Evolutionary conservation across 2,888 invertebrate species (phyloP), one percentile per base, ranked within the genome.

Genomic region (Lapara coniferarum): DNA sequence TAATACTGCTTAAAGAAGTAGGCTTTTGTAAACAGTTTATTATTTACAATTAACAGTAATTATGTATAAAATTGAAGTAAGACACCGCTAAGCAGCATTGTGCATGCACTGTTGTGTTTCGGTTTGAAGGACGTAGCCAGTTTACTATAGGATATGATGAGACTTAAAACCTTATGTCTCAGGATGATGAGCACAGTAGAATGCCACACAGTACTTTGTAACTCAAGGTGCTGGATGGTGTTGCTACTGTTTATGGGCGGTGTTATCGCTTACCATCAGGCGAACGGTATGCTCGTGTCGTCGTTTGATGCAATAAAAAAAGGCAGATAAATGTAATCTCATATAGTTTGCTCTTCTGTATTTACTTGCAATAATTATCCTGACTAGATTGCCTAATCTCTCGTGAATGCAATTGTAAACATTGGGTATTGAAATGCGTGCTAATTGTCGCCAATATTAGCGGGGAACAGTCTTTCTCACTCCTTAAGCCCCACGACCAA

Each of bases 301-400:
- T n/a, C n/a, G n/a, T n/a, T n/a, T n/a, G n/a, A n/a, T n/a, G n/a
- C n/a, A n/a, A n/a, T n/a, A n/a, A n/a, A n/a, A n/a, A n/a, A n/a
- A n/a, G 56, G 12, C 56, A 56, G 13, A 25, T 19, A 19, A 56
- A 56, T 12, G 56, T 25, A 56, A 56, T 56, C 6, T 12, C 25
- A 56, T 56, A 56, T 56, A 56, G 25, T 56, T 56, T 56, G 56
- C 56, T 30, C 25, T 58, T 16, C 46, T 16, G 16, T 59, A 37
- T 46, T n/a, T 53, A 16, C 53, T n/a, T 16, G n/a, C n/a, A 53
- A n/a, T 53, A 8, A 53, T 5, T 59, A 16, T 44, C 10, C 44
- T 46, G n/a, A 46, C 12, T 16, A 16, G 46, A 46, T 59, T 44
- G 12, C 0, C 59, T 6, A 12, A 4, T 44, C 16, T 46, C 16